phyloP scores from a whole-genome alignment of 2,888 invertebrate genomes.

The Mactromeris polynyma region DNA sequence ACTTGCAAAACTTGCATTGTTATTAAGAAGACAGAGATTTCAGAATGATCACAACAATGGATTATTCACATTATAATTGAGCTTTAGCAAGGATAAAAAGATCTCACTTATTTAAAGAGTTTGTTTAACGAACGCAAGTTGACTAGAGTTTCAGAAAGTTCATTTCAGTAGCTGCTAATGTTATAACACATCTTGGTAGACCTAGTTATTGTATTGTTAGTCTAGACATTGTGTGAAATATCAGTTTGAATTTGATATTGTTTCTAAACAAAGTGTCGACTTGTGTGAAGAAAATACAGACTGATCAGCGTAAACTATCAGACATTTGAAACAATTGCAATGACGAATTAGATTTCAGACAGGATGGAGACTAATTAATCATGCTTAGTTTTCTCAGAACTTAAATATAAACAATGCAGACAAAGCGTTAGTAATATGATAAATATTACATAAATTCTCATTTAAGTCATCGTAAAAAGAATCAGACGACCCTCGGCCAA shows the following conservation, averaged over 20 bases:
- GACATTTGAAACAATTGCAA: background rate
- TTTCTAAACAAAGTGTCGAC: background rate
- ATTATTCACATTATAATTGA: too few species aligned
- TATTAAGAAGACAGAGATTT: too few species aligned
- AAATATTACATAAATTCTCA: conserved; percentile 14
- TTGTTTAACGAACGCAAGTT: too few species aligned
- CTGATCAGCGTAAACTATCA: background rate
- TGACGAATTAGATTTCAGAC: background rate
- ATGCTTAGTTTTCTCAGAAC: background rate
- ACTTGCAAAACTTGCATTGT: too few species aligned
- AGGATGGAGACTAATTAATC: background rate
- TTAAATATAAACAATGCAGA: background rate
- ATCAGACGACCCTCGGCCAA: background rate
- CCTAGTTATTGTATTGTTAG: background rate
- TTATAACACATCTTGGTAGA: too few species aligned
- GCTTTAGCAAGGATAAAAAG: too few species aligned
- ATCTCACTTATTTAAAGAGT: too few species aligned
- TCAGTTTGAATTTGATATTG: background rate
- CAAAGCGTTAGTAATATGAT: background rate
- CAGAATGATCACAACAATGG: too few species aligned
- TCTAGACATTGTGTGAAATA: background rate
- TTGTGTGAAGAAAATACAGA: background rate
- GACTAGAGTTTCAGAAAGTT: too few species aligned
- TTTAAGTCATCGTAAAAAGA: background rate
- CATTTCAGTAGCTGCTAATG: too few species aligned